A percentile compares a stretch with the other conserved stretches of the same genome.
phyloP scores from a whole-genome alignment of 2,888 invertebrate species.

The Odontocolon sp. region DNA sequence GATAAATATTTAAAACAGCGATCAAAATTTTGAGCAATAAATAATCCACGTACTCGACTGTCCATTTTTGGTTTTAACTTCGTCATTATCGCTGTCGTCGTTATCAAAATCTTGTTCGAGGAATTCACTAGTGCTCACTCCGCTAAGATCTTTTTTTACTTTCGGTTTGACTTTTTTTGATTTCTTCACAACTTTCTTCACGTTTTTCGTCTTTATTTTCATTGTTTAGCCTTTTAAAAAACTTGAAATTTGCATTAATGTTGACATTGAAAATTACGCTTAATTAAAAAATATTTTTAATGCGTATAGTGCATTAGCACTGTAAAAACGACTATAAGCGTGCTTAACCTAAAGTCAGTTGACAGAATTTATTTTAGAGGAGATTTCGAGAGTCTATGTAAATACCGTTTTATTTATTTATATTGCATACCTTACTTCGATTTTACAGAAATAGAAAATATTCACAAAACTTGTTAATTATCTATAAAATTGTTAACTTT shows the following conservation, averaged over 20 bases:
- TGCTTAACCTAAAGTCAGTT: not conserved
- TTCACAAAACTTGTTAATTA: not conserved
- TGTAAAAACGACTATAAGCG: too few relatives aligned
- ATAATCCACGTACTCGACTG: not conserved
- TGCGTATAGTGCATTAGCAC: not conserved
- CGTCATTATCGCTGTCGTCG: constrained; percentile 52
- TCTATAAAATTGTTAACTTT: not conserved
- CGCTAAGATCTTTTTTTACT: constrained; percentile 64
- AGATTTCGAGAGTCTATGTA: too few relatives aligned
- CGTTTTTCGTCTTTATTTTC: constrained; percentile 55
- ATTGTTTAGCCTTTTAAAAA: constrained; percentile 28
- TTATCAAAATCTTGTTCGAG: constrained; percentile 71
- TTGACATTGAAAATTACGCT: too few relatives aligned
- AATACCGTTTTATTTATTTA: not conserved
- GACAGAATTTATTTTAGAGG: not conserved
- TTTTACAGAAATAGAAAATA: not conserved
- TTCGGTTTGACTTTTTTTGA: constrained; percentile 56
- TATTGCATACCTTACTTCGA: not conserved
- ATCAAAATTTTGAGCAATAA: too few relatives aligned
- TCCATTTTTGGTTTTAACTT: constrained; percentile 43
- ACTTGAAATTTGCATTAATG: not conserved
- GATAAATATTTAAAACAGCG: not conserved
- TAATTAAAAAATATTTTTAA: not conserved
- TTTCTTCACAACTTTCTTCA: constrained; percentile 50
- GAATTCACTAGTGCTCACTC: constrained; percentile 69